phyloP scores from a whole-genome alignment of 1,140 invertebrate genomes.

The Pseudomyrmex pallidus region DNA sequence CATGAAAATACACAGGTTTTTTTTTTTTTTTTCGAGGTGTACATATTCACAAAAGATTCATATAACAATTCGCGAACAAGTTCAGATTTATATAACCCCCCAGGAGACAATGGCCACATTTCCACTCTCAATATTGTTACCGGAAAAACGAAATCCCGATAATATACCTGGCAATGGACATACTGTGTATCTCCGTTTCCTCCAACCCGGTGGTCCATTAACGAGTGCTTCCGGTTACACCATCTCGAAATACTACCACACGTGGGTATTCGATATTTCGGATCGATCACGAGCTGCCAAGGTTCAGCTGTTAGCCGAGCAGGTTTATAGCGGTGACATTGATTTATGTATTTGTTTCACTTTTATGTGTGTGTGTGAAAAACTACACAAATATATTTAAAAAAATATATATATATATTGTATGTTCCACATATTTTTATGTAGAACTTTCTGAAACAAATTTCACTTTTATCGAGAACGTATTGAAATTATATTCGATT shows the following conservation, averaged over 20 bases:
- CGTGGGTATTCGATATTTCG: background rate
- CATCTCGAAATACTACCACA: background rate
- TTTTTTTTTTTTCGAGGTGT: background rate
- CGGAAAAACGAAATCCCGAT: conserved; percentile 52
- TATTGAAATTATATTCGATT: too few relatives aligned
- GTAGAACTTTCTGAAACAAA: too few relatives aligned
- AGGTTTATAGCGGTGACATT: background rate
- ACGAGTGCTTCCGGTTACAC: conserved; percentile 46
- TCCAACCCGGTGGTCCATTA: conserved; percentile 25
- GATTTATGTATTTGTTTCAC: too few relatives aligned
- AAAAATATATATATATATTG: too few relatives aligned
- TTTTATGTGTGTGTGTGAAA: too few relatives aligned
- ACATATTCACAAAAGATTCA: conserved; percentile 9
- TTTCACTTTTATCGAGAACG: too few relatives aligned
- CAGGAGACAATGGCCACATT: conserved; percentile 34
- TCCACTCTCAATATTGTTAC: conserved; percentile 50
- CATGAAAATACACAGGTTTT: too few relatives aligned
- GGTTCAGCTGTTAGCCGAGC: background rate
- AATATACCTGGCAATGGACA: conserved; percentile 40
- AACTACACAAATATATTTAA: too few relatives aligned
- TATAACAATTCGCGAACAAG: conserved; percentile 30
- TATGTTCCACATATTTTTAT: too few relatives aligned
- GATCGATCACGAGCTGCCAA: background rate
- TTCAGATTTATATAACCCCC: conserved; percentile 28
- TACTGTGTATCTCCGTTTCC: conserved; percentile 47